Conservation (phyloP, 1,140 invertebrate species). For the Drosophila saltans region DNA sequence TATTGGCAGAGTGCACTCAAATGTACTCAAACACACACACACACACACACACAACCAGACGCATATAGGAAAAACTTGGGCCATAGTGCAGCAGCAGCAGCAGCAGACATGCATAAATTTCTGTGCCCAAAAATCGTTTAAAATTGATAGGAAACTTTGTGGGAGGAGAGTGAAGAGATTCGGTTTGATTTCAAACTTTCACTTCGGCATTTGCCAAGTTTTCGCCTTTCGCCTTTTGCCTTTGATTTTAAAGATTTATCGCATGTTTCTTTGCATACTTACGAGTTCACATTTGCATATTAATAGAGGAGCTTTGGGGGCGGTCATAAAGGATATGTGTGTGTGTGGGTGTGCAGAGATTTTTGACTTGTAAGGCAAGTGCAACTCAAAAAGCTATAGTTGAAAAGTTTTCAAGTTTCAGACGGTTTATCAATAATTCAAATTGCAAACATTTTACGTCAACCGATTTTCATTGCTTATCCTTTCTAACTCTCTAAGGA, state of each 20-base stretch:
- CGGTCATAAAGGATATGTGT: not conserved
- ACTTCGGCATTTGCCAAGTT: slow-evolving; percentile 78
- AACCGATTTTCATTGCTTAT: slow-evolving; percentile 15
- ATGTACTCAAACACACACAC: slow-evolving; percentile 37
- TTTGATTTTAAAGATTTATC: slow-evolving; percentile 81
- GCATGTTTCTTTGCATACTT: slow-evolving; percentile 71
- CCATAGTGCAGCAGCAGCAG: slow-evolving; percentile 34
- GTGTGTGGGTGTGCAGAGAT: not conserved
- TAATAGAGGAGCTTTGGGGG: slow-evolving; percentile 38
- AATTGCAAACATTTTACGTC: slow-evolving; percentile 56
- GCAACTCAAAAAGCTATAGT: slow-evolving; percentile 11
- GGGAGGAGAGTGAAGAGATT: slow-evolving; percentile 22
- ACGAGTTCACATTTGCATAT: slow-evolving; percentile 76
- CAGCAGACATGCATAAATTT: slow-evolving; percentile 66
- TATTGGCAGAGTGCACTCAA: slow-evolving; percentile 80
- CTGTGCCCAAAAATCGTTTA: slow-evolving; percentile 68
- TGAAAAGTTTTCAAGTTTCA: slow-evolving; percentile 9
- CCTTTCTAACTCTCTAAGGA: slow-evolving; percentile 24
- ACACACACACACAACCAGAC: slow-evolving; percentile 21
- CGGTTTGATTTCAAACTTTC: slow-evolving; percentile 65
- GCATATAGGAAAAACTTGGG: slow-evolving; percentile 15
- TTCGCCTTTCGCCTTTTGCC: slow-evolving; percentile 44
- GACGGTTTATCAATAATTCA: slow-evolving; percentile 71
- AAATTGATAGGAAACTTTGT: slow-evolving; percentile 28
- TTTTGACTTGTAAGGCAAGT: not conserved